These are phyloP conservation scores for Xestia rhomboidea DNA, from an alignment of 2,888 invertebrate genomes.

Conservation along the genomic window DNA sequence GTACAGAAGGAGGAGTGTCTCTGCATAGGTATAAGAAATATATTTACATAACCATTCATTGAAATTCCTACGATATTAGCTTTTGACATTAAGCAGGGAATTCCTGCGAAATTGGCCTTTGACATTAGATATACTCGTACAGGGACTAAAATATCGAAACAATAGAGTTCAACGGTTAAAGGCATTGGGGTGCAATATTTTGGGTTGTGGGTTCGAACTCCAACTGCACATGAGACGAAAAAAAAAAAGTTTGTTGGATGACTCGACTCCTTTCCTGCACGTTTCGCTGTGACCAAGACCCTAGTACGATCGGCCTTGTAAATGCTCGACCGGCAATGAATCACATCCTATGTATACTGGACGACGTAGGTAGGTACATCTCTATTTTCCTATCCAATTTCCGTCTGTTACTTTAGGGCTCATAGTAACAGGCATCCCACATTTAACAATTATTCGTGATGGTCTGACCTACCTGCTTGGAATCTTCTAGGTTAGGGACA, in stretches of 20 bases:
- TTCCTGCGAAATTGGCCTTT: neutral
- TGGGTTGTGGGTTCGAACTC: neutral
- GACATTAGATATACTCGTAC: neutral
- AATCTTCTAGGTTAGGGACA: neutral
- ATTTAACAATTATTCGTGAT: neutral
- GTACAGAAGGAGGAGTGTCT: conserved; percentile 79
- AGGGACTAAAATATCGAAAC: neutral
- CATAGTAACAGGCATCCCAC: neutral
- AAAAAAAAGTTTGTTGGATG: neutral
- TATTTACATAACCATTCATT: conserved; percentile 56
- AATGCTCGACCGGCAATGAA: neutral
- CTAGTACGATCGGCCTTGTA: neutral
- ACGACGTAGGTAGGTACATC: too few species aligned
- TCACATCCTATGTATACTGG: neutral
- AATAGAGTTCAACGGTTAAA: neutral
- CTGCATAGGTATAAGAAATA: conserved; percentile 70
- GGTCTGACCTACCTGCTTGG: neutral
- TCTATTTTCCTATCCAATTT: neutral
- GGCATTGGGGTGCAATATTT: neutral
- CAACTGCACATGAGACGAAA: neutral
- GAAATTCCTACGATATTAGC: neutral
- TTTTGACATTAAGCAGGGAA: neutral
- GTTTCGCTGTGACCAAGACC: neutral
- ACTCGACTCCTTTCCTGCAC: neutral
- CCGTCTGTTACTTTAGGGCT: neutral